Conservation (phyloP, 1,140 invertebrate genomes). For the Eriocheir sinensis region DNA sequence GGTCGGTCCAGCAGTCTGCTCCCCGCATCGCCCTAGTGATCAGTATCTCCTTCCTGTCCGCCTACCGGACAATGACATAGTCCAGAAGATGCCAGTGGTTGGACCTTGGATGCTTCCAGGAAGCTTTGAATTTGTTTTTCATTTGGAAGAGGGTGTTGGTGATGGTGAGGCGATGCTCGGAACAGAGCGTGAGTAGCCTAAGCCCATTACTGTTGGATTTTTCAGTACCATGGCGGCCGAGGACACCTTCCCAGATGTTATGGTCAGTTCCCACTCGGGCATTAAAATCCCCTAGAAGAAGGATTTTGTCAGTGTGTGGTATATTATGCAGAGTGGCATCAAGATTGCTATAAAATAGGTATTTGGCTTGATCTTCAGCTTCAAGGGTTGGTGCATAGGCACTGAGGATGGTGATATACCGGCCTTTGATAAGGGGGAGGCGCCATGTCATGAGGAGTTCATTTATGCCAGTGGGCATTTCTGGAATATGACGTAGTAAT, state of each 20-base stretch:
- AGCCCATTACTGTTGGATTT: slow-evolving; percentile 30
- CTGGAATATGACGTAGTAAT: background rate
- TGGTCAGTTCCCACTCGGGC: background rate
- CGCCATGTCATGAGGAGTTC: background rate
- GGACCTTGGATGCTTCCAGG: slow-evolving; percentile 6
- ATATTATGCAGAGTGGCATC: background rate
- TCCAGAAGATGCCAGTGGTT: too few species aligned
- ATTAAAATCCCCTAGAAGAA: slow-evolving; percentile 41
- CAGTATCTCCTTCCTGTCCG: background rate
- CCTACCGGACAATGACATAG: background rate
- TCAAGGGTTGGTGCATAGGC: background rate
- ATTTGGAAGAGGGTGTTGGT: slow-evolving; percentile 1
- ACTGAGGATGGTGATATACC: background rate
- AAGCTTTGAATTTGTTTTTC: background rate
- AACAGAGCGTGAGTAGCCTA: background rate
- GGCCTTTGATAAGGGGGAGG: background rate
- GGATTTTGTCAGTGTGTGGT: background rate
- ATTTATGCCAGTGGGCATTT: background rate
- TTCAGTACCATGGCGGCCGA: background rate
- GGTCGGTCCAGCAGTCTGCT: slow-evolving; percentile 38
- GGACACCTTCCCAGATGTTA: background rate
- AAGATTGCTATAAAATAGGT: background rate
- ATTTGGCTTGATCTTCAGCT: background rate
- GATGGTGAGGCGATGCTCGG: slow-evolving; percentile 9
- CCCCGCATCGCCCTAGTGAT: background rate